A percentile compares a stretch with the other conserved stretches of the same genome.
These are phyloP conservation scores for Centropus unirufus DNA, from an alignment of 2,113 vertebrate genomes.

Conservation along the genomic window DNA sequence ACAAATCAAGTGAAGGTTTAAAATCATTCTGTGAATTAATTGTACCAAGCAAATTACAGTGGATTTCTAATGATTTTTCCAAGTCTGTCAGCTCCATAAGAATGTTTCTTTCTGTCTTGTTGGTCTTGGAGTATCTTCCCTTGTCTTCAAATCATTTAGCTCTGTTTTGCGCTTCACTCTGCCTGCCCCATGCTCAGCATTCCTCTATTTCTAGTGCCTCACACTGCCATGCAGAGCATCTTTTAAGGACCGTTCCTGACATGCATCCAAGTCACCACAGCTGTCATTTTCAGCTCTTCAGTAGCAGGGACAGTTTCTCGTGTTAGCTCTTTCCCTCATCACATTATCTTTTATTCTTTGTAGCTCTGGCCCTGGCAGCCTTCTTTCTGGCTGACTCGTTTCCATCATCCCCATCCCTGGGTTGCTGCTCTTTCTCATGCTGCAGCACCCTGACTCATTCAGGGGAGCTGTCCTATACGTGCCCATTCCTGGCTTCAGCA, in stretches of 20 bases:
- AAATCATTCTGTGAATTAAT: not conserved
- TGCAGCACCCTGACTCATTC: not conserved
- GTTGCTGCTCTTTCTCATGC: not conserved
- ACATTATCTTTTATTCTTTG: conserved; percentile 37
- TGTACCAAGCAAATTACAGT: not conserved
- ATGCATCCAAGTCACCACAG: not conserved
- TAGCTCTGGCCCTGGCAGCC: not conserved
- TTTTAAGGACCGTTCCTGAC: not conserved
- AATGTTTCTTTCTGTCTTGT: not conserved
- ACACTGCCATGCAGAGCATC: not conserved
- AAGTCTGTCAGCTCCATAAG: not conserved
- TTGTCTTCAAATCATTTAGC: not conserved
- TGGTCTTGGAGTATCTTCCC: not conserved
- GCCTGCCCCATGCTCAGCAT: not conserved
- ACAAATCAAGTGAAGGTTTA: not conserved
- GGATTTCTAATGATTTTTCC: not conserved
- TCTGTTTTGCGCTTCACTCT: not conserved
- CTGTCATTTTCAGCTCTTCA: not conserved
- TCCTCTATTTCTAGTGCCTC: not conserved
- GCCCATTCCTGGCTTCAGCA: not conserved
- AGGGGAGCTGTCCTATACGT: fast-evolving
- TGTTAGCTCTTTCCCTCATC: conserved; percentile 1
- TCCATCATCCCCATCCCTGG: not conserved
- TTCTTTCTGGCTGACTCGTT: not conserved
- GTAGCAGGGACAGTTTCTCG: not conserved